Base-by-base conservation (phyloP, 2,113 vertebrate genomes). In the Oxygymnocypris stewartii region DNA sequence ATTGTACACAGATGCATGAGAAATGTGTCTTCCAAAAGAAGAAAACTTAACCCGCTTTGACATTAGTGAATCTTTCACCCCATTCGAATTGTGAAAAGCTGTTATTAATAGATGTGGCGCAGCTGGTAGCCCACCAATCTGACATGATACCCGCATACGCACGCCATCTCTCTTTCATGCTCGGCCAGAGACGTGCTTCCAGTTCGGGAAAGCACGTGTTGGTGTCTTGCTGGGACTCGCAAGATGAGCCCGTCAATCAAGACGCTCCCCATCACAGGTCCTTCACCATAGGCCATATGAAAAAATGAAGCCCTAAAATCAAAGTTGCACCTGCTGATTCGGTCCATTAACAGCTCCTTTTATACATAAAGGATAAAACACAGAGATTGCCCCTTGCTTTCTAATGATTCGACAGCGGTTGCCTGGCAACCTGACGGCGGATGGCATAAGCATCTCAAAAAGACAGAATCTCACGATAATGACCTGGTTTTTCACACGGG, bases 341-440 rank as follows among this genome's bases (percentile, higher is more conserved):
- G 31, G 35, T 28, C 23, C 71, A 85, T 80, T 81, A 85, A 47
- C 25, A 49, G 49, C 51, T 57, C 6, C 25, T 25, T 67, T 35
- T 44, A 76, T 65, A 59, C 79, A 79, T 88, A 23, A n/a, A n/a
- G n/a, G n/a, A n/a, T 59, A 67, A 82, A 85, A 88, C 84, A 75
- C 54, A 49, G 28, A 85, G 80, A 35, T 65, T 8, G 44, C 78
- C 59, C 78, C 63, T 81, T 14, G 28, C 74, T 85, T 69, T 63
- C 79, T 20, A 73, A 88, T n/a, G 78, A 80, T 25, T 18, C 6
- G 37, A 40, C n/a, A 51, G 20, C 2, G 76, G 84, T 84, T 86
- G 79, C 85, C 76, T 80, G 63, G 79, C 84, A 85, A 71, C 16
- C 37, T 31, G 83, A 88, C n/a, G 18, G 44, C 76, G 63, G 77